Conservation (phyloP, 2,888 invertebrate genomes). For the Chymomyza procnemis region DNA sequence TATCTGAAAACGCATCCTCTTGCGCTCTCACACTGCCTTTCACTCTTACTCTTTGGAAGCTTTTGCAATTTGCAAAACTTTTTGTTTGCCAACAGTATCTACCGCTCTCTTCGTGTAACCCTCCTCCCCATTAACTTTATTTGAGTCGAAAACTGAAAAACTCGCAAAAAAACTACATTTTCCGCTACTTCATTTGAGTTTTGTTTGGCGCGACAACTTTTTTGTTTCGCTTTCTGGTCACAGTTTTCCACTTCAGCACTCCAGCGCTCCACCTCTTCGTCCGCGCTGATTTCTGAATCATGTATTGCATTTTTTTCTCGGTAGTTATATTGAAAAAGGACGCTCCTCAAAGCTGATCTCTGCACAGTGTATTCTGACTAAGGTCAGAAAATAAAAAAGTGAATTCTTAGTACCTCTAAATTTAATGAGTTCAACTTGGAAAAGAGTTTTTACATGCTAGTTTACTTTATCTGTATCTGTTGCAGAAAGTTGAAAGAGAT, state of each 20-base stretch:
- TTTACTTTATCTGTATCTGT: too few species aligned
- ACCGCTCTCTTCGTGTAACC: background rate
- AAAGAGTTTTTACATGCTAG: too few species aligned
- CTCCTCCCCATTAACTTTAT: background rate
- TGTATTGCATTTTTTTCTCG: background rate
- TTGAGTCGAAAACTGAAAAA: conserved; percentile 42
- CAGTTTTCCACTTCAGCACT: background rate
- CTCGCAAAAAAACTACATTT: conserved; percentile 70
- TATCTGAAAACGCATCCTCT: background rate
- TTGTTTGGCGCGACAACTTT: conserved; percentile 51
- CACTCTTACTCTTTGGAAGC: conserved; percentile 37
- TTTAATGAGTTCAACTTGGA: too few species aligned
- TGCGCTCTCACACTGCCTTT: background rate
- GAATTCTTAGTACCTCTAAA: too few species aligned
- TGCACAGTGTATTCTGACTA: too few species aligned
- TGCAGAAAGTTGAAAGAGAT: too few species aligned
- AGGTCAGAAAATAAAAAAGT: too few species aligned
- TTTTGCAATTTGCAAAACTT: conserved; percentile 67
- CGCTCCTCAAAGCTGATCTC: background rate
- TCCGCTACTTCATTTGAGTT: conserved; percentile 56
- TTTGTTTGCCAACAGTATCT: conserved; percentile 14
- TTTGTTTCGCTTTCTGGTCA: conserved; percentile 29
- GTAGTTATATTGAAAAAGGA: background rate
- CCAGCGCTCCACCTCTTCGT: too few species aligned
- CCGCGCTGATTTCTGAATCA: too few species aligned